Base-by-base conservation (phyloP, 2,888 invertebrate species). In the Tipula helvola region DNA sequence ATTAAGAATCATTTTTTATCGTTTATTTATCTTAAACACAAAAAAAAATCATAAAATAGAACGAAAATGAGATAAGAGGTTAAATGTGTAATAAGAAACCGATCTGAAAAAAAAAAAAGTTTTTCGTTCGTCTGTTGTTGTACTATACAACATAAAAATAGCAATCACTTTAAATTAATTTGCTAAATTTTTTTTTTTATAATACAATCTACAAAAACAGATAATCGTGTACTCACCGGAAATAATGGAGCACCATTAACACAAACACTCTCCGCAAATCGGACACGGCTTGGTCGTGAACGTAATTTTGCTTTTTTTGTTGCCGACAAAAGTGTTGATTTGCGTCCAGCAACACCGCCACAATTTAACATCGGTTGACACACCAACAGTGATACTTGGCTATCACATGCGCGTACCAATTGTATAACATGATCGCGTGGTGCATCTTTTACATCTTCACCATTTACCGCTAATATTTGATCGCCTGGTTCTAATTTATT, bases 371-470 rank as follows among this genome's bases (percentile, higher is more conserved):
- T 94, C 0, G 97, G 97, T 91, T 97, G 97, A 89, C 97, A 97
- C 3, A 97, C 97, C 41, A 95, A 93, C 87, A 97, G 91, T 36
- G 93, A 93, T 3, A 97, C 97, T 83, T 94, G 93, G 4, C 95
- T 94, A 44, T 95, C 93, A 91, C 97, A 97, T 0, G 97, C 95
- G 52, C 97, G 93, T 52, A 98, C 97, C 88, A 97, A 93, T 57
- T 96, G 95, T 88, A 98, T 97, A 85, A 97, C 97, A 91, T 96
- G 96, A 90, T 97, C 97, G 44, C 97, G 93, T 0, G 97, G 96
- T 2, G 97, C 96, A 86, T 94, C 92, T 90, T 95, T 95, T 12
- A 98, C 98, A 90, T 98, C 97, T 91, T 97, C 97, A 0, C 96
- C 97, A 90, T 98, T 97, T 86, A 98, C 97, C 88, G 95, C 94